Percentiles rank a stretch among this genome's conserved stretches.
Evolutionary conservation across 2,113 vertebrate species (phyloP).

Genomic region (Garra rufa): DNA sequence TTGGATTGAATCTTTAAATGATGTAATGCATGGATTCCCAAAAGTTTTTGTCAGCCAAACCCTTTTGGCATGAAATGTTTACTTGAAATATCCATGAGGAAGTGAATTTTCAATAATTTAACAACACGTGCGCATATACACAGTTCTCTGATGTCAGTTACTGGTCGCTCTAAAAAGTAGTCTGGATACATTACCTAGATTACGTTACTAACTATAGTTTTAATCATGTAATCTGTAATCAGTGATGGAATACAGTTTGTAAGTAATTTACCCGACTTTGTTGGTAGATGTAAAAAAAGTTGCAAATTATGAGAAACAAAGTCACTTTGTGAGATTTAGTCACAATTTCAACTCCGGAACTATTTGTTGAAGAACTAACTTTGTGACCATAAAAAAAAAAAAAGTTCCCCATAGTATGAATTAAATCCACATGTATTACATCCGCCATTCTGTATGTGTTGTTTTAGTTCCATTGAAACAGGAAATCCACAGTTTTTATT

Average conservation of each 20-base stretch:
- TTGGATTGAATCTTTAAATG: too few species aligned
- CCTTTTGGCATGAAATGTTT: not conserved
- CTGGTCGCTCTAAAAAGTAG: not conserved
- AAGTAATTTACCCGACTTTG: too few species aligned
- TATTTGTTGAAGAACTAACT: too few species aligned
- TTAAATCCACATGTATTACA: not conserved
- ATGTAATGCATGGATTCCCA: not conserved
- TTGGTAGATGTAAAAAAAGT: not conserved
- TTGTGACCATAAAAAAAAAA: too few species aligned
- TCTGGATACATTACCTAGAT: too few species aligned
- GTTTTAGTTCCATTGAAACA: not conserved
- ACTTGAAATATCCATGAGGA: not conserved
- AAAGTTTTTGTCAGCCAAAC: not conserved
- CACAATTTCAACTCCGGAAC: not conserved
- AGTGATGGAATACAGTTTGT: too few species aligned
- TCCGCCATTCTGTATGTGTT: not conserved
- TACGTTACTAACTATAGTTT: too few species aligned
- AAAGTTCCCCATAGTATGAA: too few species aligned
- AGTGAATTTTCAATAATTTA: not conserved
- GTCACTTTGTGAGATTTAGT: too few species aligned
- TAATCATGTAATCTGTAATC: too few species aligned
- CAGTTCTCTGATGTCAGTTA: not conserved
- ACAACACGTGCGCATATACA: not conserved
- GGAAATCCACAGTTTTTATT: too few species aligned
- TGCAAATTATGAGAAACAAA: too few species aligned